Evolutionary conservation across 2,113 vertebrate species (phyloP).

Genomic region (Progne subis): DNA sequence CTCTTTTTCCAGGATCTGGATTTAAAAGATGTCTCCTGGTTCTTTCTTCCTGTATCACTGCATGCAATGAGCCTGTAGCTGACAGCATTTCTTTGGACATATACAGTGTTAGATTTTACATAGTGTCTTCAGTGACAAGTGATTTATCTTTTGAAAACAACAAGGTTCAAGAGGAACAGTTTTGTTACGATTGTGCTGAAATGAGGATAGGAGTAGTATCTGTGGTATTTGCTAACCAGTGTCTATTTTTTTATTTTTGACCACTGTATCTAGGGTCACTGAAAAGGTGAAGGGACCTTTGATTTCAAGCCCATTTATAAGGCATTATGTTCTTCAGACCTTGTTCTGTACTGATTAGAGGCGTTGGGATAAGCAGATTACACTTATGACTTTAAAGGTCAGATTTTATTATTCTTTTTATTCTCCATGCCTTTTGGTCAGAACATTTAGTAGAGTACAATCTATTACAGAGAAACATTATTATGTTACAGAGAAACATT

Average conservation of each 20-base stretch:
- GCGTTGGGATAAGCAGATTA: background rate
- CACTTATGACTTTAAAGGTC: conserved; percentile 29
- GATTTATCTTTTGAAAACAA: background rate
- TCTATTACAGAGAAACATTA: background rate
- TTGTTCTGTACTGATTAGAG: conserved; percentile 9
- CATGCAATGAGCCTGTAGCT: background rate
- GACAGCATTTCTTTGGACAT: background rate
- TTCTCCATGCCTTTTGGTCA: conserved; percentile 20
- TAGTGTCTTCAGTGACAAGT: background rate
- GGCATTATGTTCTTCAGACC: background rate
- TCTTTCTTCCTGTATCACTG: background rate
- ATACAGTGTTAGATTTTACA: background rate
- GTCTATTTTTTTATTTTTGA: background rate
- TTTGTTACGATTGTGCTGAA: background rate
- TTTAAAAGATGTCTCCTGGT: background rate
- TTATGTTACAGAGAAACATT: background rate
- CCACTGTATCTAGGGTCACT: background rate
- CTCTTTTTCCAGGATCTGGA: background rate
- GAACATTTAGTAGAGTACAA: background rate
- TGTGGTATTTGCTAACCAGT: background rate
- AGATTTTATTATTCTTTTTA: background rate
- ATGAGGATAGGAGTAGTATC: background rate
- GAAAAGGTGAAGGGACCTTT: conserved; percentile 5
- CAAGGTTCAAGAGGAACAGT: background rate
- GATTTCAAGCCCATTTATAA: background rate